These are phyloP conservation scores for Nibea albiflora DNA, from an alignment of 2,113 vertebrate genomes.

Conservation along the genomic window DNA sequence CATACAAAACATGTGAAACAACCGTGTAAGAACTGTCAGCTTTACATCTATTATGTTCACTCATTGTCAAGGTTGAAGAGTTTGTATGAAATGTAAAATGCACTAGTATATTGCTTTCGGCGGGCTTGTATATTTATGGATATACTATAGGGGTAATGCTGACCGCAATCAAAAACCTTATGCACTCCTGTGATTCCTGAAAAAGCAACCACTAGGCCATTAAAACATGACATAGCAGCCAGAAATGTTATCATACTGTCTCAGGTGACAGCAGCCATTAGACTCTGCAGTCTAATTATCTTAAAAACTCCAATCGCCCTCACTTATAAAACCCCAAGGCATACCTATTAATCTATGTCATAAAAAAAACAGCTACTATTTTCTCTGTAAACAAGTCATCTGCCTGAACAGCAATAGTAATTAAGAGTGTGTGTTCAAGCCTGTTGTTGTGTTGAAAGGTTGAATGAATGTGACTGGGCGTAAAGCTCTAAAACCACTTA, in stretches of 20 bases:
- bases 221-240: slow-evolving; percentile 55
- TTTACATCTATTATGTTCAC: neutral
- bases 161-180: slow-evolving; percentile 8
- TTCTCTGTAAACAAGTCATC: slow-evolving; percentile 45
- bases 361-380: slow-evolving; percentile 35
- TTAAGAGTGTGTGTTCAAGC: slow-evolving; percentile 16
- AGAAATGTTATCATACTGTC: slow-evolving; percentile 55
- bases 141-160: slow-evolving; percentile 9
- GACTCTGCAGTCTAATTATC: slow-evolving; percentile 37
- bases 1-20: neutral
- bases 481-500: slow-evolving; percentile 19
- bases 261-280: slow-evolving; percentile 53
- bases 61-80: neutral
- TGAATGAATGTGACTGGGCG: neutral
- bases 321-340: slow-evolving; percentile 15
- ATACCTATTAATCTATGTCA: slow-evolving; percentile 42
- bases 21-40: neutral
- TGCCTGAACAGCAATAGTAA: slow-evolving; percentile 11
- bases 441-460: slow-evolving; percentile 13
- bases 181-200: slow-evolving; percentile 16
- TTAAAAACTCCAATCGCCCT: slow-evolving; percentile 33
- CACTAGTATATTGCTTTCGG: neutral
- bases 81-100: neutral
- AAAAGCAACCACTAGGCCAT: slow-evolving; percentile 20
- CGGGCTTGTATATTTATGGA: slow-evolving; percentile 26